phyloP scores from a whole-genome alignment of 2,797 vertebrate species.

The Coregonus sp. region DNA sequence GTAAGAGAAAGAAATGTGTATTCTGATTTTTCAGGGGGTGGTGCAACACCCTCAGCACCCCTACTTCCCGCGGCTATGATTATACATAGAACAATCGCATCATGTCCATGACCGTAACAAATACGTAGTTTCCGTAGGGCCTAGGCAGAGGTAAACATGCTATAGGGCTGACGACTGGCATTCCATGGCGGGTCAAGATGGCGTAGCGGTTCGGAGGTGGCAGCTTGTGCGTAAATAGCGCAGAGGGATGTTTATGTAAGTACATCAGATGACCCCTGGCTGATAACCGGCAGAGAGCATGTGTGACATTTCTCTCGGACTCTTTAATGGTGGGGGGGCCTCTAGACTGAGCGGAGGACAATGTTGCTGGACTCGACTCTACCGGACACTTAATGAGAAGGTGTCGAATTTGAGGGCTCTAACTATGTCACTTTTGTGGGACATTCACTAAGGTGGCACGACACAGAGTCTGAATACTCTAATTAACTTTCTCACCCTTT shows the following conservation, averaged over 20 bases:
- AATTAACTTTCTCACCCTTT: too few relatives aligned
- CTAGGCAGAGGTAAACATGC: not conserved
- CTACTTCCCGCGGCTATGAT: too few relatives aligned
- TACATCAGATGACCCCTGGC: slow-evolving; percentile 25
- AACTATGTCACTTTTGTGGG: slow-evolving; percentile 19
- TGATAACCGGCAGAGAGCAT: slow-evolving; percentile 39
- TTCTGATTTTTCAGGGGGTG: too few relatives aligned
- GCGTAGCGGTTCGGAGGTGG: not conserved
- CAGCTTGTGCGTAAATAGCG: not conserved
- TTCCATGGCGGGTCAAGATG: not conserved
- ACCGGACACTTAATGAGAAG: not conserved
- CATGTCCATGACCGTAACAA: too few relatives aligned
- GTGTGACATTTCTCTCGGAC: slow-evolving; percentile 49
- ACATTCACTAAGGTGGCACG: slow-evolving; percentile 16
- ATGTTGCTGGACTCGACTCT: too few relatives aligned
- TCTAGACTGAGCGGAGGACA: not conserved
- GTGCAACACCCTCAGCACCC: too few relatives aligned
- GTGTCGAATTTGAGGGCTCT: slow-evolving; percentile 15
- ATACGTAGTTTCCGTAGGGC: not conserved
- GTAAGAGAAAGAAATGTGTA: too few relatives aligned
- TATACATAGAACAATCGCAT: too few relatives aligned
- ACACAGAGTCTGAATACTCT: not conserved
- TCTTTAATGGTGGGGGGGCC: slow-evolving; percentile 34
- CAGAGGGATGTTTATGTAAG: slow-evolving; percentile 14
- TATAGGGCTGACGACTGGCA: not conserved